Base-by-base conservation (phyloP, 2,797 vertebrate genomes). In the Chaetodon trifasciatus region DNA sequence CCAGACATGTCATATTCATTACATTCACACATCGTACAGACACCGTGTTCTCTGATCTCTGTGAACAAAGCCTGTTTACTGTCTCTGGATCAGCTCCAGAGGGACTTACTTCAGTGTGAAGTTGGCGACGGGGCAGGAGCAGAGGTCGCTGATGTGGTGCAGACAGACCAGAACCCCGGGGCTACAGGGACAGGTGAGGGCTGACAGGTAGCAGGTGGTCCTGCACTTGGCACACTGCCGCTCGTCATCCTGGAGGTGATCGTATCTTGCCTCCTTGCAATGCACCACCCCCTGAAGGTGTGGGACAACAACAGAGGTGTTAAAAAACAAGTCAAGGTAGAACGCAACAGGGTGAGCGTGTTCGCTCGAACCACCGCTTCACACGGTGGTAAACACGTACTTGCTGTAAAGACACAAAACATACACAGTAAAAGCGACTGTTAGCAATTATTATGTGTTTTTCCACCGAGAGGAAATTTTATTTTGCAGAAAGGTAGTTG, bases 141-240 rank as follows among this genome's bases (percentile, higher is more conserved):
- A 99, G 70, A 99, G 96, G 64, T 97, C 93, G 35, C 83, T 86
- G 0, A 94, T 83, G 12, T 99, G 98, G 92, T 99, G 88, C 71
- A 99, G 91, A 93, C 98, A 99, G n/a, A 97, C 98, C 78, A 99
- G 89, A 1, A 93, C 69, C 0, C 96, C 96, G 0, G 97, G 95
- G 76, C 93, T 96, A 65, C 98, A 99, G 10, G 96, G 89, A 80
- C 98, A 99, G 76, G 95, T 97, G 81, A 98, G 80, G 40, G 98
- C 97, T 37, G 98, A 99, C 95, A 99, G 97, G 94, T 97, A 99
- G 84, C 98, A 99, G 28, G 98, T 99, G 74, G 98, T 99, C 89
- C 97, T 97, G 90, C 98, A 99, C 89, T 96, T 97, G 39, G 94
- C 69, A 81, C 98, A 99, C 89, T 99, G 98, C 1, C 98, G 96